Percentiles rank a stretch among this genome's conserved stretches.
Evolutionary conservation across 37 sponge, comb jelly and placozoan species (phyloP).

Genomic region (Chondrilla cf. caribensis): DNA sequence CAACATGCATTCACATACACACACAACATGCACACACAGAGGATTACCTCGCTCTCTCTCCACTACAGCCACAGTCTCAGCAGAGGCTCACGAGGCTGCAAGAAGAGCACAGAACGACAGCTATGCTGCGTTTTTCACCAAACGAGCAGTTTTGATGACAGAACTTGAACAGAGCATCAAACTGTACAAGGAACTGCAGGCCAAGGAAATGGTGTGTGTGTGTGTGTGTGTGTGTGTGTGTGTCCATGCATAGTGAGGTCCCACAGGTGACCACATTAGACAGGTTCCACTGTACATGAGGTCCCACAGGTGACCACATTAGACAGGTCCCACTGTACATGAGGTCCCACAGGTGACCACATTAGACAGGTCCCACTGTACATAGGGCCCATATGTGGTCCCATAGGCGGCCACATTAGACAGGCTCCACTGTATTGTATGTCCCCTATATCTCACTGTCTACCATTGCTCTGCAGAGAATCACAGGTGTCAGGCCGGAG

Average conservation of each 20-base stretch:
- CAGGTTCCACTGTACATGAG: too few species aligned
- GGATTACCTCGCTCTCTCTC: neutral
- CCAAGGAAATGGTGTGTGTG: slow-evolving; percentile 69
- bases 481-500: slow-evolving; percentile 72
- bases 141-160: slow-evolving; percentile 31
- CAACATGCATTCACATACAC: too few species aligned
- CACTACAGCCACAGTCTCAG: slow-evolving; percentile 36
- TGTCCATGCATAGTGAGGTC: neutral
- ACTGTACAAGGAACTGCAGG: slow-evolving; percentile 57
- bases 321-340: too few species aligned
- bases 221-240: slow-evolving; percentile 17
- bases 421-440: too few species aligned
- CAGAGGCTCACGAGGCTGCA: slow-evolving; percentile 61
- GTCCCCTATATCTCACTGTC: too few species aligned
- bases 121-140: slow-evolving; percentile 35
- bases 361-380: too few species aligned
- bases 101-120: slow-evolving; percentile 65
- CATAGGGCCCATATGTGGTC: too few species aligned
- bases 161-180: slow-evolving; percentile 51
- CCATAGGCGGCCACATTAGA: too few species aligned
- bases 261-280: too few species aligned
- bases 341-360: too few species aligned
- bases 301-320: too few species aligned
- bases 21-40: too few species aligned
- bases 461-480: slow-evolving; percentile 40